Evolutionary conservation across 1,140 invertebrate species (phyloP), one percentile per base, ranked within the genome.

Genomic region (Drosophila busckii): DNA sequence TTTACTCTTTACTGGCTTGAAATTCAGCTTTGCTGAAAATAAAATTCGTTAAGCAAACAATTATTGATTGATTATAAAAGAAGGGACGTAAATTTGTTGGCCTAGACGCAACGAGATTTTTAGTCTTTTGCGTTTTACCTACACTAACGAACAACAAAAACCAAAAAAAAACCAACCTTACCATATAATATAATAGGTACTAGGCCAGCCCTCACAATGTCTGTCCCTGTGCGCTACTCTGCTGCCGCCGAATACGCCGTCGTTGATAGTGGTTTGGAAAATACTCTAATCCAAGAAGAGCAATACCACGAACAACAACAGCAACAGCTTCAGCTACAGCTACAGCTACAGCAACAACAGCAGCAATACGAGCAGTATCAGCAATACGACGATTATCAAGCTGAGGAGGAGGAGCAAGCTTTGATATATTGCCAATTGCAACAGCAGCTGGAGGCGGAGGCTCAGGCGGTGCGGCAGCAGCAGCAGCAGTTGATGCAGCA

Each of bases 151-250:
- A 42, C 10, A 46, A 20, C 9, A 49, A 22, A 58, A 64, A 46
- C 45, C 37, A 61, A 50, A 46, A 49, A 61, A 28, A 68, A 37
- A 44, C 42, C 49, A 50, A 56, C 45, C 59, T 67, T 56, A 50
- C 42, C 37, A 56, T 62, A 56, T 67, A 85, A n/a, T 20, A 55
- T 46, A 40, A 66, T 73, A 87, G 85, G 85, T 87, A 87, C 85
- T 87, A 87, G 85, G 85, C 85, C 85, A 87, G 85, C 85, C 85
- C 85, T 87, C 80, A 87, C 84, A 86, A 87, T 87, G 85, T 87
- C 85, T 87, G 85, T 87, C 85, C 85, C 85, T 87, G 85, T 87
- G 86, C 84, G 84, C 85, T 87, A 86, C 85, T 87, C 85, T 87
- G 85, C 85, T 84, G 83, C 85, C 75, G 84, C 80, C 80, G 82